Percentiles rank a stretch among this genome's conserved stretches.
phyloP scores from a whole-genome alignment of 2,888 invertebrate species.

The Scaptomyza parva region DNA sequence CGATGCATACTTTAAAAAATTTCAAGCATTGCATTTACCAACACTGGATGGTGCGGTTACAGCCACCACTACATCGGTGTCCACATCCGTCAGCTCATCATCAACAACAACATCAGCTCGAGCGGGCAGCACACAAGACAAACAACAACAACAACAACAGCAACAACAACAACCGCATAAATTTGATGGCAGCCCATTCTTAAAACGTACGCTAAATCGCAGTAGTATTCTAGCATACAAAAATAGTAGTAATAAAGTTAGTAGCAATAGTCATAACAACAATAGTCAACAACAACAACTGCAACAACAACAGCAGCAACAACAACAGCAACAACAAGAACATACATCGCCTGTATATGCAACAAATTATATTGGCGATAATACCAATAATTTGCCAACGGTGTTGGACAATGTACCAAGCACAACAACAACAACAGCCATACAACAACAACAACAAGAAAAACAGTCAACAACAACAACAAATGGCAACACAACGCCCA shows the following conservation, averaged over 20 bases:
- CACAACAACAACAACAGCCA: conserved; percentile 50
- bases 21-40: conserved; percentile 75
- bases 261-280: conserved; percentile 62
- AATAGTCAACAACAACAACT: conserved; percentile 57
- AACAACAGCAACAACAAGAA: conserved; percentile 42
- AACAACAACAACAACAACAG: conserved; percentile 29
- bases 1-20: conserved; percentile 84
- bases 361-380: conserved; percentile 85
- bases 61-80: conserved; percentile 62
- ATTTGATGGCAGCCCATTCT: conserved; percentile 73
- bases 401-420: conserved; percentile 66
- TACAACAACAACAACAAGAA: conserved; percentile 50
- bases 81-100: conserved; percentile 60
- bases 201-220: conserved; percentile 82
- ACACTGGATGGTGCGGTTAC: conserved; percentile 66
- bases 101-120: conserved; percentile 25
- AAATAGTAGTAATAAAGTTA: conserved; percentile 69
- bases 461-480: conserved; percentile 51
- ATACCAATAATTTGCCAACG: conserved; percentile 82
- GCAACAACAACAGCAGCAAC: conserved; percentile 35
- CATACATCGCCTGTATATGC: conserved; percentile 84
- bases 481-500: conserved; percentile 55
- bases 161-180: conserved; percentile 47
- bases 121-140: conserved; percentile 40
- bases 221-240: conserved; percentile 71